phyloP scores from a whole-genome alignment of 2,113 vertebrate species.

The Apistogramma diplotaenia region DNA sequence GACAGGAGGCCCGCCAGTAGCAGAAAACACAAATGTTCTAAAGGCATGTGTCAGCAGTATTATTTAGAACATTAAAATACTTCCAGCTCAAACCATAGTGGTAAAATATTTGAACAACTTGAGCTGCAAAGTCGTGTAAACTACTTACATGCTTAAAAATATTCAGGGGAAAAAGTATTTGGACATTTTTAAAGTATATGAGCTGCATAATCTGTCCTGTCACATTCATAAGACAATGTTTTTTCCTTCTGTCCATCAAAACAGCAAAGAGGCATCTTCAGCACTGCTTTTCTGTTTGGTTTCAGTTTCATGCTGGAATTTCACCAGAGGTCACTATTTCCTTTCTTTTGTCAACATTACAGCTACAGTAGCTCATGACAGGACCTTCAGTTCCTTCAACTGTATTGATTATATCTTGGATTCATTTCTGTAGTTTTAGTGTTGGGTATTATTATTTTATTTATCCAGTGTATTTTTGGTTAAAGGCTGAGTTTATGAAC shows the following conservation, averaged over 20 bases:
- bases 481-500: not conserved
- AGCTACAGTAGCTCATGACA: not conserved
- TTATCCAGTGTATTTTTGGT: not conserved
- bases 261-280: not conserved
- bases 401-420: not conserved
- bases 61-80: not conserved
- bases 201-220: not conserved
- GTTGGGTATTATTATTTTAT: too few relatives aligned
- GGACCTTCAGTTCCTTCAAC: not conserved
- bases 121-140: not conserved
- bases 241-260: not conserved
- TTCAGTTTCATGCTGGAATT: conserved; percentile 18
- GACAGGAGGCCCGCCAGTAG: not conserved
- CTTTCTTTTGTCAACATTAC: not conserved
- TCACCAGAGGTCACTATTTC: conserved; percentile 65
- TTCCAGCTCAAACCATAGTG: not conserved
- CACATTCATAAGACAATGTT: not conserved
- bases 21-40: not conserved
- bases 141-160: not conserved
- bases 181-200: not conserved
- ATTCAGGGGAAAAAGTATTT: not conserved
- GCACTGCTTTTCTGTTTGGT: not conserved
- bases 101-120: not conserved
- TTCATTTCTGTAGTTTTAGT: not conserved
- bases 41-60: not conserved